A percentile compares a stretch with the other conserved stretches of the same genome.
Evolutionary conservation across 2,797 vertebrate species (phyloP).

Genomic region (Caiman crocodilus): DNA sequence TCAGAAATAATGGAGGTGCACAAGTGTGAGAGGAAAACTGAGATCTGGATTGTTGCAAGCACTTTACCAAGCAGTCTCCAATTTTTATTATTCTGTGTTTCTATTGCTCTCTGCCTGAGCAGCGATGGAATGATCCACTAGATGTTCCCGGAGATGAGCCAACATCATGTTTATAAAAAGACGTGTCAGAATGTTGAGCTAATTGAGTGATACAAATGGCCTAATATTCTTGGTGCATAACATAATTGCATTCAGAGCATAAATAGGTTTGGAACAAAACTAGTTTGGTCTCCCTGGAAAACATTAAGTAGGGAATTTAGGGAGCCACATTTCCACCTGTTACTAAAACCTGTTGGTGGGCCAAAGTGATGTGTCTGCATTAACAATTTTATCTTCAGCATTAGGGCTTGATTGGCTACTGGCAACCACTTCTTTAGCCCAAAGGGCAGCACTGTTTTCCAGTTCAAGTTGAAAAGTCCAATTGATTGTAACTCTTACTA

Average conservation of each 20-base stretch:
- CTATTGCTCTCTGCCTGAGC: constrained; percentile 45
- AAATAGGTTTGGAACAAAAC: constrained; percentile 37
- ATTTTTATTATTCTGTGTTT: constrained; percentile 11
- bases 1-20: neutral
- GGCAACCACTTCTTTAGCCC: neutral
- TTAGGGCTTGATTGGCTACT: neutral
- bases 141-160: constrained; percentile 19
- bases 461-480: constrained; percentile 37
- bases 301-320: neutral
- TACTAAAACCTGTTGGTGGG: constrained; percentile 49
- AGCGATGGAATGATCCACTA: constrained; percentile 42
- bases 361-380: constrained; percentile 41
- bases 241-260: constrained; percentile 47
- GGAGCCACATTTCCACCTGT: neutral
- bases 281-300: constrained; percentile 20
- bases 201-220: constrained; percentile 47
- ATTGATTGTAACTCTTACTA: constrained; percentile 15
- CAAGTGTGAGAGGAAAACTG: constrained; percentile 22
- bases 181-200: constrained; percentile 37
- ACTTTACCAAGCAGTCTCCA: constrained; percentile 34
- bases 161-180: constrained; percentile 41
- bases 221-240: constrained; percentile 41
- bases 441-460: neutral
- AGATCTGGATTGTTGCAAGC: constrained; percentile 37
- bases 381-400: constrained; percentile 50